Percentiles rank a stretch among this genome's conserved stretches.
Evolutionary conservation across 2,113 vertebrate genomes (phyloP).

Genomic region (Anseranas semipalmata): DNA sequence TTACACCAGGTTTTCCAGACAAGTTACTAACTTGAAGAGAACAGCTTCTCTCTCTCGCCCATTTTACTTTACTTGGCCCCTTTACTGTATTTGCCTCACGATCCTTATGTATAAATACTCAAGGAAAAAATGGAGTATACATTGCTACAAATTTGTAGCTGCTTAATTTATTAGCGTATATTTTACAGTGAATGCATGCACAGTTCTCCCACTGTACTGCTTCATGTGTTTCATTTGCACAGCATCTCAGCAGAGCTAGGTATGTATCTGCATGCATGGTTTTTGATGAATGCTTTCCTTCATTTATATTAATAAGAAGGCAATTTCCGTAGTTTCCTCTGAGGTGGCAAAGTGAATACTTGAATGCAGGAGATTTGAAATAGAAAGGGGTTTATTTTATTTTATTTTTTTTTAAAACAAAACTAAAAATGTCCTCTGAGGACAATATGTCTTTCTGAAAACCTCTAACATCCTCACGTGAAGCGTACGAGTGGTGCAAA

Average conservation of each 20-base stretch:
- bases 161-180: background rate
- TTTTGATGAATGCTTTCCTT: background rate
- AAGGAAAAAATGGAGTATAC: background rate
- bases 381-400: too few relatives aligned
- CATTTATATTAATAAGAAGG: background rate
- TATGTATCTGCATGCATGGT: rapidly evolving
- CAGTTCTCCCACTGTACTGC: rapidly evolving
- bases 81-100: background rate
- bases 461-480: background rate
- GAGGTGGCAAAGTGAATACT: background rate
- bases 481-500: background rate
- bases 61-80: background rate
- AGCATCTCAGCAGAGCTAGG: background rate
- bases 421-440: background rate
- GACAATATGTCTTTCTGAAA: background rate
- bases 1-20: background rate
- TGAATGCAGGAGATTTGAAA: background rate
- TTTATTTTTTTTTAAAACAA: too few relatives aligned
- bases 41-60: background rate
- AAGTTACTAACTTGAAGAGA: background rate
- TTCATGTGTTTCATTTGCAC: background rate
- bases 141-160: background rate
- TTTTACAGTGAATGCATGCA: background rate
- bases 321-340: background rate
- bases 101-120: background rate